Evolutionary conservation across 2,888 invertebrate species (phyloP).

Genomic region (Toxonevra muliebris): DNA sequence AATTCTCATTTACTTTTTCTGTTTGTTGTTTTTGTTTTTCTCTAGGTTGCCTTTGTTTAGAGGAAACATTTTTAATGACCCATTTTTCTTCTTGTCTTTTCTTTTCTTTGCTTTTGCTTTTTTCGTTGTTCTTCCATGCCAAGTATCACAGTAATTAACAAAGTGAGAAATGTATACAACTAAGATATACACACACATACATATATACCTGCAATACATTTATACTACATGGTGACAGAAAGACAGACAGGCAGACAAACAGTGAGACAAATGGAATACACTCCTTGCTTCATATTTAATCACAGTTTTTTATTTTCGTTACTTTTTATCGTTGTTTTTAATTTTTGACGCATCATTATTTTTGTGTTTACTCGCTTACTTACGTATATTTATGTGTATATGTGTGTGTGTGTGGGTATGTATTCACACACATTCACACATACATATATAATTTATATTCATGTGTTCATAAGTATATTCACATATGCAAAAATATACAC

Average conservation of each 20-base stretch:
- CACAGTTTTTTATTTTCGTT: conserved; percentile 10
- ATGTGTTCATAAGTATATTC: neutral
- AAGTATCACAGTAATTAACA: conserved; percentile 22
- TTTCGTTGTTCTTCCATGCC: neutral
- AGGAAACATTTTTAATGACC: conserved; percentile 5
- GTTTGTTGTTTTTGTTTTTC: neutral
- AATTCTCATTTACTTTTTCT: conserved; percentile 9
- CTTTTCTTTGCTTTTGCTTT: conserved; percentile 14
- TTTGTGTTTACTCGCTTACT: neutral
- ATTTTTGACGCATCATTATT: conserved; percentile 23
- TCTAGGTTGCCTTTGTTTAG: neutral
- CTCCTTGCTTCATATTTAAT: conserved; percentile 12
- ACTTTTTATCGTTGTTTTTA: conserved; percentile 16
- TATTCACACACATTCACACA: neutral
- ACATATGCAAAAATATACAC: neutral
- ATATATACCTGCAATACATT: neutral
- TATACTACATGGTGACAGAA: conserved; percentile 7
- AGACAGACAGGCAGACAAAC: conserved; percentile 21
- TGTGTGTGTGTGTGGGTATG: neutral
- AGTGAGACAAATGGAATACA: conserved; percentile 11
- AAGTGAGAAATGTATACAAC: conserved; percentile 9
- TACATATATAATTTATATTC: neutral
- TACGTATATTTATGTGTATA: neutral
- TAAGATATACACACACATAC: neutral
- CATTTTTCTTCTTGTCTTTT: neutral